Conservation (phyloP, 2,888 invertebrate species). For the Pocota personata region DNA sequence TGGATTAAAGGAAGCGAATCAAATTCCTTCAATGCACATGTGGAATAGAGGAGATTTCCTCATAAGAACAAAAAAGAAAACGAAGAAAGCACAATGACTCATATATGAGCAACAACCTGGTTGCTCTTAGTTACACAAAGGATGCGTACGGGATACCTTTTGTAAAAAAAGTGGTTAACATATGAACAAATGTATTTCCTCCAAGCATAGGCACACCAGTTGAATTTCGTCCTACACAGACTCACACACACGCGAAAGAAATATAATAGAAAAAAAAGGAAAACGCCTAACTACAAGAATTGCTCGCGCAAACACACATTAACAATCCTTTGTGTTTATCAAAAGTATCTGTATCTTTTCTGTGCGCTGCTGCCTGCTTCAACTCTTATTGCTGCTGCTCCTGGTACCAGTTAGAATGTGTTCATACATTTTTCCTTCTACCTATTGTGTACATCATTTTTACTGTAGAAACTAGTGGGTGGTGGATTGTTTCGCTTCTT, state of each 20-base stretch:
- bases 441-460: neutral
- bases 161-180: slow-evolving; percentile 2
- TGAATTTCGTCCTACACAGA: slow-evolving; percentile 24
- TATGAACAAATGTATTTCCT: slow-evolving; percentile 8
- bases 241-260: neutral
- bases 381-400: neutral
- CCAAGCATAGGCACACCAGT: slow-evolving; percentile 46
- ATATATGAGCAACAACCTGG: slow-evolving; percentile 51
- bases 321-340: slow-evolving; percentile 39
- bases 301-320: slow-evolving; percentile 39
- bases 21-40: slow-evolving; percentile 23
- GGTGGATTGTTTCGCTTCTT: neutral
- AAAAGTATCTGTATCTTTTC: slow-evolving; percentile 32
- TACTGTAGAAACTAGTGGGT: neutral
- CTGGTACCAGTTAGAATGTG: neutral
- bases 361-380: neutral
- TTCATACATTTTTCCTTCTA: neutral
- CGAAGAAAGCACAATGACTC: slow-evolving; percentile 30
- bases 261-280: neutral
- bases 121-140: slow-evolving; percentile 1
- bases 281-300: slow-evolving; percentile 57
- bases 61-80: neutral
- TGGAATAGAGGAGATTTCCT: neutral
- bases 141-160: slow-evolving; percentile 22
- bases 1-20: slow-evolving; percentile 25